phyloP scores from a whole-genome alignment of 2,888 invertebrate genomes.

The Laothoe populi region DNA sequence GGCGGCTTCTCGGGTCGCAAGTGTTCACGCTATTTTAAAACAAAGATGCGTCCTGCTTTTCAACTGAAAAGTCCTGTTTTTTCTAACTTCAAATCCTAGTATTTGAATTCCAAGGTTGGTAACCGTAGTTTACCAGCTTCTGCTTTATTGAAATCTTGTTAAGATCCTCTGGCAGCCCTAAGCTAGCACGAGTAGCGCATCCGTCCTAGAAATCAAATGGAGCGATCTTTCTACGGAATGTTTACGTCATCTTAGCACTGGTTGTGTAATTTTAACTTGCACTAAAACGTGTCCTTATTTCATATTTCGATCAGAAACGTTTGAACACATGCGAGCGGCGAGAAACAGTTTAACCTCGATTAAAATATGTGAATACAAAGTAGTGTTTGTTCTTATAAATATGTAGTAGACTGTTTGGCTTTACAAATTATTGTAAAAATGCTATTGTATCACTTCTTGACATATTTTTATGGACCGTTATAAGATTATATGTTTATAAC shows the following conservation, averaged over 20 bases:
- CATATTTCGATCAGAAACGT: slow-evolving; percentile 8
- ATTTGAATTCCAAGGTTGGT: too few species aligned
- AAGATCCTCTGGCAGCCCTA: neutral
- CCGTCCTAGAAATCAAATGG: slow-evolving; percentile 65
- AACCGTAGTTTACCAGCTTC: too few species aligned
- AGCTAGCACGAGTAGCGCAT: slow-evolving; percentile 37
- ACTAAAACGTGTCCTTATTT: slow-evolving; percentile 19
- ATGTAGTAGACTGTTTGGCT: neutral
- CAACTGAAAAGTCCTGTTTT: too few species aligned
- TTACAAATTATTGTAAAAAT: neutral
- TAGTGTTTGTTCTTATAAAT: neutral
- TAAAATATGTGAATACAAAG: neutral
- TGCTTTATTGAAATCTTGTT: neutral
- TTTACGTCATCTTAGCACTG: slow-evolving; percentile 45
- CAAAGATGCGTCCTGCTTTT: too few species aligned
- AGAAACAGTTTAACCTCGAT: neutral
- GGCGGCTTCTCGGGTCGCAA: too few species aligned
- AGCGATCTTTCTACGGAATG: slow-evolving; percentile 50
- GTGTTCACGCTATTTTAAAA: too few species aligned
- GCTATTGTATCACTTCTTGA: neutral
- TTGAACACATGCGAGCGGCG: slow-evolving; percentile 4
- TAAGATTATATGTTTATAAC: too few species aligned
- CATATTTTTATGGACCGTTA: too few species aligned
- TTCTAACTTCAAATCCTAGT: too few species aligned
- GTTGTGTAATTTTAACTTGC: slow-evolving; percentile 11